Evolutionary conservation across 1,140 invertebrate species (phyloP), one percentile per base, ranked within the genome.

Genomic region (Meloidogyne floridensis): DNA sequence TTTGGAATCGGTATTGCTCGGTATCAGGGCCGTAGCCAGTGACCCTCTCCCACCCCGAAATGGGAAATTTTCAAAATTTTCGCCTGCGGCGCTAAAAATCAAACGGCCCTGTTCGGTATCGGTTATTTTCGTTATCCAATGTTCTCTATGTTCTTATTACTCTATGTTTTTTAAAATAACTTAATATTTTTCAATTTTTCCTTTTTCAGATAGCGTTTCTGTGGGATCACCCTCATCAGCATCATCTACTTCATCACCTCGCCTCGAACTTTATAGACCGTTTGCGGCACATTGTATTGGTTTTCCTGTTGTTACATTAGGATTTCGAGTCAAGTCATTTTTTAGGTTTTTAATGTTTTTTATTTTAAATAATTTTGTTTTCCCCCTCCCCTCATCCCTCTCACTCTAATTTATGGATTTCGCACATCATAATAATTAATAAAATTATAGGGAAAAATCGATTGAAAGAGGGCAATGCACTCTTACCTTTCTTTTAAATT

Each of bases 271-370:
- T 80, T 98, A 96, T 93, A 93, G 96, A 90, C 96, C 97, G 81
- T 97, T 99, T 92, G 97, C 97, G 85, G 97, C 97, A 85, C 97
- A 99, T 92, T 98, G 94, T 91, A 95, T 98, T 92, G 96, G 97
- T 81, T 98, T 98, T 93, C 96, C 96, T 85, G 95, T 97, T 86
- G 95, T 98, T 72, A 97, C 96, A 83, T 93, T 98, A 88, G 96
- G 96, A 84, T 97, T 98, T 92, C 95, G 84, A 54, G 86, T 85
- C 51, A 85, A 85, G 73, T 87, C 86, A 13, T 85, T 87, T 59
- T 85, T 85, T 74, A 80, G 74, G 85, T 59, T 42, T 81, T 81
- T 47, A 47, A 47, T 47, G 7, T 6, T 6, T 32, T 32, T 32
- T 32, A 47, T 8, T 47, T 47, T 47, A 47, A 47, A 47, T 47